phyloP scores from a whole-genome alignment of 2,888 invertebrate species.

The Heliconius sara region DNA sequence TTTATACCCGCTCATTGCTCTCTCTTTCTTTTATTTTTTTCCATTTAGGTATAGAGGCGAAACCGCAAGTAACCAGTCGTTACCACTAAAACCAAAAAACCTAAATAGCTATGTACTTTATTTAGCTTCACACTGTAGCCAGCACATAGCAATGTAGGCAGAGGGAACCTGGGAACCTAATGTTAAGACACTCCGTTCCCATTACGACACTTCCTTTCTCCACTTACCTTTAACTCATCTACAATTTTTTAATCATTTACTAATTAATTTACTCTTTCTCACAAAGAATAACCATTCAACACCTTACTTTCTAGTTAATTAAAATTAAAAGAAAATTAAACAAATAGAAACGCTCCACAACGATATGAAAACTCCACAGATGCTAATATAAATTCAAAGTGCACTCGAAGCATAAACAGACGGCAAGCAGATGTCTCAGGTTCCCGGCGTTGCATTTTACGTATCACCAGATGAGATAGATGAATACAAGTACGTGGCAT shows the following conservation, averaged over 20 bases:
- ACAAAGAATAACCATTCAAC: not conserved
- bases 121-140: not conserved
- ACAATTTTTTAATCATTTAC: not conserved
- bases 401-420: constrained; percentile 29
- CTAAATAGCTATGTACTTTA: not conserved
- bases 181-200: not conserved
- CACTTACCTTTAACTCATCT: not conserved
- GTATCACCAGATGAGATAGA: constrained; percentile 20
- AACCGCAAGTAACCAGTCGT: too few species aligned
- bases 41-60: too few species aligned
- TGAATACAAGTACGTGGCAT: constrained; percentile 21
- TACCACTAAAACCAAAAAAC: too few species aligned
- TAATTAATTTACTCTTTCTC: not conserved
- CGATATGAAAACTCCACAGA: constrained; percentile 2
- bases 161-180: too few species aligned
- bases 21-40: too few species aligned
- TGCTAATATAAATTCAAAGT: constrained; percentile 31
- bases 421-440: constrained; percentile 22
- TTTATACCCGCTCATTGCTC: too few species aligned
- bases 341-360: not conserved
- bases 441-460: constrained; percentile 22
- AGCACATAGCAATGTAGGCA: not conserved
- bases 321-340: not conserved
- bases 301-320: not conserved
- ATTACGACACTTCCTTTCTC: not conserved